Base-by-base conservation (phyloP, 2,888 invertebrate genomes). In the Eumacrocentrus americanus region DNA sequence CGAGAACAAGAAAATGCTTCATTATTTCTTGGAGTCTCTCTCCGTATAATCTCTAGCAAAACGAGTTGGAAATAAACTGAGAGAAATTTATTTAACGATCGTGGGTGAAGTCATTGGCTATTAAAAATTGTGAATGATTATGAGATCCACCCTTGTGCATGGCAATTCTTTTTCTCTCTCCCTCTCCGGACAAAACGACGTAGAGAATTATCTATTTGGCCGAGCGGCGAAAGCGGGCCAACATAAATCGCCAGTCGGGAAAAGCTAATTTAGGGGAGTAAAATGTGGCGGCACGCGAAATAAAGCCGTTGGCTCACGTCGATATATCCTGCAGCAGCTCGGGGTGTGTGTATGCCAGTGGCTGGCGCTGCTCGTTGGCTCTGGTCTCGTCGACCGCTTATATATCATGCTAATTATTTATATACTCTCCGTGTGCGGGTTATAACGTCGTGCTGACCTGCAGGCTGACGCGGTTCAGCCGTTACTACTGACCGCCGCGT, bases 201-300 rank as follows among this genome's bases (percentile, higher is more conserved):
- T 37, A 29, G 48, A 34, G 50, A 69, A 70, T 70, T 67, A 72
- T 69, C 68, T 70, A 68, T 70, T 69, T 70, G 61, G 64, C 50
- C 65, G 59, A 37, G 52, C 51, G 66, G 68, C 58, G 66, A 68
- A 58, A 51, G 37, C 60, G 51, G 22, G 57, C 64, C 60, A 67
- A 66, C 72, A 75, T 75, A 75, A 77, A 78, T 77, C 68, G 66
- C 23, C 55, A 59, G 59, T 57, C 51, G 50, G 68, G 63, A 48
- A 67, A 66, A 71, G 73, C 73, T 76, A 76, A 77, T 77, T 77
- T 72, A 73, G 64, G 63, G 47, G 47, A 47, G 67, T 71, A 71
- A 75, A 78, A 76, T 71, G 72, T 70, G 66, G 69, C 67, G 64
- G 68, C 62, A 66, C 68, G 67, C 68, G 71, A 72, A 76, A 75